Base-by-base conservation (phyloP, 1,140 invertebrate species). In the Vollenhovia emeryi region DNA sequence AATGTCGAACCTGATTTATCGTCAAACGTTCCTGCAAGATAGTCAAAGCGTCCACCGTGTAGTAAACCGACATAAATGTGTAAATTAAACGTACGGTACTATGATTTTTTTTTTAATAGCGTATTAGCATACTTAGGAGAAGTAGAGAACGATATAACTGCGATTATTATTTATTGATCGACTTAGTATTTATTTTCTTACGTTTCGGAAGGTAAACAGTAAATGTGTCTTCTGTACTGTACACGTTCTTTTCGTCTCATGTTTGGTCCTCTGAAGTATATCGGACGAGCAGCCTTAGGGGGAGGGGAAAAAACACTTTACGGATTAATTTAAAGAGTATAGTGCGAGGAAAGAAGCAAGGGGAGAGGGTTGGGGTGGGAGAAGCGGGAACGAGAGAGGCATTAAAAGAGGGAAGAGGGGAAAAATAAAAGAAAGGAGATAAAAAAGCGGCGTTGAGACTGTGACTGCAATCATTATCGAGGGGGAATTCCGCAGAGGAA, bases 391-490 rank as follows among this genome's bases (percentile, higher is more conserved):
- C 1, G 57, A 18, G 59, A 60, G 83, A 87, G 79, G 79, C 85
- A 86, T 85, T 84, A 83, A 24, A 76, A 45, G 21, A n/a, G 45
- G 57, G 30, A 52, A 7, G 8, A 15, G 30, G n/a, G 33, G 50
- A 15, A 18, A 21, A 24, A 36, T 36, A 36, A 36, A 43, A 30
- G 11, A 71, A 40, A 50, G 50, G 36, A 79, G n/a, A n/a, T n/a
- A n/a, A n/a, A n/a, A 69, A 85, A 66, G 86, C 48, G 66, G 89
- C 87, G 90, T 94, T 94, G 88, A n/a, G n/a, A 94, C 93, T 94
- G 94, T 94, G 94, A 94, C 94, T 94, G 94, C 94, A 94, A 94
- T 94, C 93, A 94, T 93, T 92, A 92, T 89, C 91, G 89, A 91
- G 73, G 88, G 89, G 85, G 69, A 88, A 89, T 82, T 84, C 71